Conservation (phyloP, 2,888 invertebrate genomes). For the Sacculina carcini region DNA sequence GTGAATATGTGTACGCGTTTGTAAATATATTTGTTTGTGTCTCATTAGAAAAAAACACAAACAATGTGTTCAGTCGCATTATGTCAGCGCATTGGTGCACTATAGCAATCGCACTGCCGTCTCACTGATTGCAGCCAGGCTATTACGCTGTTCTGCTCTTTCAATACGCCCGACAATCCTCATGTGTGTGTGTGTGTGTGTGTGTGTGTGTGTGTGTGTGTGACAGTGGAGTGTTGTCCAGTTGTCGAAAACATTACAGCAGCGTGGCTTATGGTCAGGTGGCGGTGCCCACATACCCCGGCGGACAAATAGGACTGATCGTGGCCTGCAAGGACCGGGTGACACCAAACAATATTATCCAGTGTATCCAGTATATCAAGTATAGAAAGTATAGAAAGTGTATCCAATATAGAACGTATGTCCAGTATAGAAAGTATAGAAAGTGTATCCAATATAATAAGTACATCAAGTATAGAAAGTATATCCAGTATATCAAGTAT, state of each 20-base stretch:
- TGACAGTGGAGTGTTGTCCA: conserved; percentile 36
- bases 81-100: too few species aligned
- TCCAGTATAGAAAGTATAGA: too few species aligned
- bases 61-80: too few species aligned
- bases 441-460: too few species aligned
- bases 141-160: not conserved
- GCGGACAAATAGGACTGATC: conserved; percentile 86
- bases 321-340: conserved; percentile 47
- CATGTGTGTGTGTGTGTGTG: not conserved
- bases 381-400: too few species aligned
- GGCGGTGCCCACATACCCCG: conserved; percentile 82
- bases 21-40: too few species aligned
- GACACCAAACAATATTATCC: conserved; percentile 17
- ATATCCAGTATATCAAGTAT: too few species aligned
- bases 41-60: too few species aligned
- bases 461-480: too few species aligned
- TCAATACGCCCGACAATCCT: not conserved
- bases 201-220: not conserved
- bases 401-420: too few species aligned
- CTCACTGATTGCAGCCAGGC: not conserved
- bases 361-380: too few species aligned
- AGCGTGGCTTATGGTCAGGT: conserved; percentile 50
- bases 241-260: conserved; percentile 51
- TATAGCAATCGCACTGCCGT: not conserved
- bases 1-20: too few species aligned